Evolutionary conservation across 1,140 invertebrate genomes (phyloP), one percentile per base, ranked within the genome.

Genomic region (Melitaea cinxia): DNA sequence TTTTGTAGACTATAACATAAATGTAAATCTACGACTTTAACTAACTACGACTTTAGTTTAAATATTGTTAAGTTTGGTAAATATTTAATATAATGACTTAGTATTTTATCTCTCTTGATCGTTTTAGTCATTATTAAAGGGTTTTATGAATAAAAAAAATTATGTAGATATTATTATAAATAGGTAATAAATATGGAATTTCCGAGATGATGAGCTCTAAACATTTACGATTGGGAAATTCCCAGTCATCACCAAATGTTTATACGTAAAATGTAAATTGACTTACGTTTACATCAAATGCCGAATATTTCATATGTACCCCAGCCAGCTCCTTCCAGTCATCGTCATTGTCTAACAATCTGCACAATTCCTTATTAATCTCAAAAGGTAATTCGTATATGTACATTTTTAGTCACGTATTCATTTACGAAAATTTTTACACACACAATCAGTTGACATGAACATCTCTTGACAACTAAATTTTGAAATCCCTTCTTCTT

Each of bases 321-420:
- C 85, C 91, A 72, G 94, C 95, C 68, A 98, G 83, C 75, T 95
- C 93, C 80, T 95, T 94, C 96, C 96, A 98, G 73, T 93, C 93
- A 65, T 96, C 93, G 78, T 96, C 94, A 47, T 94, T 89, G 86
- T 98, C 96, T 39, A 98, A 87, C 73, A 96, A 93, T 77, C 93
- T 91, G 78, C 95, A 97, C 15, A 98, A 79, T 75, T 95, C 92
- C 57, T 92, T 93, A 59, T 94, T 92, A 73, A 94, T 93, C 17
- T 90, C 75, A 76, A 93, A 94, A 5, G 96, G 96, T 54, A 97
- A 81, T 39, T 96, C 90, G 75, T 96, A 95, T 74, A 96, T 92
- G 83, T 95, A 96, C 83, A 92, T 85, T 80, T 78, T 65, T 54
- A 52, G 28, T 66, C 64, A 66, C 56, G 56, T 60, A 60, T 65